Conservation (phyloP, 2,797 vertebrate species). For the Dicrostonyx torquatus region DNA sequence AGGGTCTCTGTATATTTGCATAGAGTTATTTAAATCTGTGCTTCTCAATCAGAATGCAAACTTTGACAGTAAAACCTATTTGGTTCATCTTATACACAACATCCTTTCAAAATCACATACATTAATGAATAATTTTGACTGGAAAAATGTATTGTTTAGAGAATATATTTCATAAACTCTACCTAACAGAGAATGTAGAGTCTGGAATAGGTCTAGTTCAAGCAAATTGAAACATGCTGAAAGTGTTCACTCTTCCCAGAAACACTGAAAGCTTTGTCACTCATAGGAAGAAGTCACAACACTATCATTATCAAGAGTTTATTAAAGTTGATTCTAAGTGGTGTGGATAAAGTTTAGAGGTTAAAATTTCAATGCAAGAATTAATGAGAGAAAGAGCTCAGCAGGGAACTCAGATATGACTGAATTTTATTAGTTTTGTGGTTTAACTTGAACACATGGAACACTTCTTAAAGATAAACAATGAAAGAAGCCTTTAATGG, state of each 20-base stretch:
- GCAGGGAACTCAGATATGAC: not conserved
- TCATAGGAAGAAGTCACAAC: not conserved
- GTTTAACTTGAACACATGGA: not conserved
- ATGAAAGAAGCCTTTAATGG: not conserved
- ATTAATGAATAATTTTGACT: not conserved
- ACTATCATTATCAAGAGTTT: not conserved
- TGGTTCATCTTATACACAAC: not conserved
- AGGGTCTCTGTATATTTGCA: not conserved
- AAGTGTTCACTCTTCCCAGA: not conserved
- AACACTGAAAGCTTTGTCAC: not conserved
- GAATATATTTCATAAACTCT: not conserved
- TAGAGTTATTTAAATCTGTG: not conserved
- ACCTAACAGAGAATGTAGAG: not conserved
- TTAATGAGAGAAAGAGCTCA: not conserved
- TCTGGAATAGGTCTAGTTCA: not conserved
- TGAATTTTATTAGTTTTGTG: not conserved
- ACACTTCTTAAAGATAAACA: not conserved
- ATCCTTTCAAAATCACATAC: not conserved
- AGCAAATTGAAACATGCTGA: not conserved
- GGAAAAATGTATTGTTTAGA: not conserved
- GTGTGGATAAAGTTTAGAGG: not conserved
- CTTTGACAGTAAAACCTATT: not conserved
- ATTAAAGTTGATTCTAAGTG: not conserved
- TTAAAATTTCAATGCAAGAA: not conserved
- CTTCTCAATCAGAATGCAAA: too few relatives aligned